Conservation (phyloP, 2,797 vertebrate genomes). For the Pseudopleuronectes americanus region DNA sequence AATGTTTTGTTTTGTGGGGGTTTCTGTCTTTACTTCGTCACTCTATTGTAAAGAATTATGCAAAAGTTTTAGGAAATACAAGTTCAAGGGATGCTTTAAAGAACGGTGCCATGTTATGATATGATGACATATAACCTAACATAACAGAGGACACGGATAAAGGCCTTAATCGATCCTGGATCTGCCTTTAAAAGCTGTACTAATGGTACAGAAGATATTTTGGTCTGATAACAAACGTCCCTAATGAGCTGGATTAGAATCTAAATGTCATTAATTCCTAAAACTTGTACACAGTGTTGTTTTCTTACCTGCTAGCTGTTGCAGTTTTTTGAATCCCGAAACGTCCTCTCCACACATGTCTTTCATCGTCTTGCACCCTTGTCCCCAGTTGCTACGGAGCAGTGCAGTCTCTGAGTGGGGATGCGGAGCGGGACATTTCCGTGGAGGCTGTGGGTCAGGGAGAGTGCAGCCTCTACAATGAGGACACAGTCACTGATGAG, state of each 20-base stretch:
- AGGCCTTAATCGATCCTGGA: too few species aligned
- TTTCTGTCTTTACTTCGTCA: neutral
- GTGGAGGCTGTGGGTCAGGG: slow-evolving; percentile 95
- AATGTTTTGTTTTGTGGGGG: neutral
- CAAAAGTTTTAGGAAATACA: neutral
- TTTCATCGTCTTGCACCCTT: slow-evolving; percentile 1
- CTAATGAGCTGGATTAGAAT: too few species aligned
- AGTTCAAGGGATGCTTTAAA: too few species aligned
- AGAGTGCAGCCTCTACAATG: slow-evolving; percentile 93
- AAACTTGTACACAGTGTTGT: neutral
- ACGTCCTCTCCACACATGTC: neutral
- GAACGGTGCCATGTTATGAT: too few species aligned
- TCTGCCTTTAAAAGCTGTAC: too few species aligned
- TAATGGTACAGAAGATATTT: too few species aligned
- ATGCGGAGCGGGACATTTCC: slow-evolving; percentile 92
- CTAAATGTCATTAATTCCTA: too few species aligned
- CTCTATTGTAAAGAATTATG: neutral
- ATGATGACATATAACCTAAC: too few species aligned
- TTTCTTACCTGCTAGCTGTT: neutral
- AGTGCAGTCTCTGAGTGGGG: slow-evolving; percentile 94
- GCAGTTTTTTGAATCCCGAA: neutral
- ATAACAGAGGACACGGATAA: neutral
- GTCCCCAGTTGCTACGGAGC: slow-evolving; percentile 91
- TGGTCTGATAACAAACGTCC: too few species aligned
- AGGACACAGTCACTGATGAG: slow-evolving; percentile 96